Evolutionary conservation across 2,797 vertebrate genomes (phyloP), one percentile per base, ranked within the genome.

Genomic region (Tympanoctomys barrerae): DNA sequence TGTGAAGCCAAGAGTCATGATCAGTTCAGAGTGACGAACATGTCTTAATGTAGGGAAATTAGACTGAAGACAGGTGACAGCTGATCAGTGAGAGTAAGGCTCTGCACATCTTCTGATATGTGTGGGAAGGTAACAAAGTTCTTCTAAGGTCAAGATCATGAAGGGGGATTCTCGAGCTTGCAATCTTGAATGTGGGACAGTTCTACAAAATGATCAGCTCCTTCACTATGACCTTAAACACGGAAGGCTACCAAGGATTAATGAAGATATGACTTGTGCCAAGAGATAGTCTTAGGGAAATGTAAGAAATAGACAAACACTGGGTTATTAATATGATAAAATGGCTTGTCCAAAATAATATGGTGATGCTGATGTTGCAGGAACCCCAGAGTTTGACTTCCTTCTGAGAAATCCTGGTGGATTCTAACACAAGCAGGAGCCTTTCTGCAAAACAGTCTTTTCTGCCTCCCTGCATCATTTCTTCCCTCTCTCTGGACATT

Each of bases 401-500:
- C 68, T 33, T 90, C 86, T 89, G 66, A 96, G 82, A 91, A 64
- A 46, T 36, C 81, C 64, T 93, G 68, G 90, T 66, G 33, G 93
- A 96, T 96, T 96, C 96, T 97, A 66, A 97, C 91, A 87, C 97
- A 98, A 98, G 94, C 91, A 97, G 89, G 96, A 97, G 93, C 86
- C 89, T 64, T 57, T 84, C 92, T 97, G 83, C 87, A 97, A 97
- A 98, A 97, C 96, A 97, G 94, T 96, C 89, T 97, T 96, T 96
- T 97, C 94, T 92, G 82, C 97, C 94, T 95, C 96, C 89, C 96
- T 97, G 91, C 96, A 97, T 97, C 97, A 95, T 96, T 97, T 97
- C 97, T 97, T 97, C 33, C 82, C 49, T 89, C 79, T 24, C 62
- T 91, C 78, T 92, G 98, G 98, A 98, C 97, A 97, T 98, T 97